Conservation (phyloP, 2,888 invertebrate genomes). For the Scelioninae gen. 1 region DNA sequence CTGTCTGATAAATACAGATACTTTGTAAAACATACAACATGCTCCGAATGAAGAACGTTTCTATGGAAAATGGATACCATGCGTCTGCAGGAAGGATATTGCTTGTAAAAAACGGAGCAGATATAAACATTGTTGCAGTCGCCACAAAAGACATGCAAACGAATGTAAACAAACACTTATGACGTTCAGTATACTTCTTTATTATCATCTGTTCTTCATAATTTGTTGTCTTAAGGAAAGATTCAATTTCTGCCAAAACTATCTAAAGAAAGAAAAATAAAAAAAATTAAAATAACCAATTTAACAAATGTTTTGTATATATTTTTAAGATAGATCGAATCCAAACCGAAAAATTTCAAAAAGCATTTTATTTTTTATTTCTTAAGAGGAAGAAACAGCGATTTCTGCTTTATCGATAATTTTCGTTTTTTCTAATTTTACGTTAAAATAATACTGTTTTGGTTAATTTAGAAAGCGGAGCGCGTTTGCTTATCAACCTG, state of each 20-base stretch:
- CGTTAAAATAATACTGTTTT: too few species aligned
- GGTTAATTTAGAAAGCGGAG: too few species aligned
- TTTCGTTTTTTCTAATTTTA: too few species aligned
- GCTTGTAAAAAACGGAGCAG: slow-evolving; percentile 73
- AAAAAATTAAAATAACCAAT: too few species aligned
- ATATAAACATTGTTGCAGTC: slow-evolving; percentile 72
- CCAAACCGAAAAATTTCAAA: too few species aligned
- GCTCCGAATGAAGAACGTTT: slow-evolving; percentile 58
- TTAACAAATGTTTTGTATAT: too few species aligned
- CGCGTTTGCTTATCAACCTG: too few species aligned
- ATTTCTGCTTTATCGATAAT: too few species aligned
- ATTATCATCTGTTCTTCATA: slow-evolving; percentile 68
- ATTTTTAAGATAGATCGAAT: too few species aligned
- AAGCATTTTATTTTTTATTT: too few species aligned
- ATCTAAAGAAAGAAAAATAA: slow-evolving; percentile 10
- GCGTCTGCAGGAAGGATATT: slow-evolving; percentile 76
- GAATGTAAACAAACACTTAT: slow-evolving; percentile 71
- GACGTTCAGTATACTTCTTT: slow-evolving; percentile 74
- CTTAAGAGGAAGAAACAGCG: too few species aligned
- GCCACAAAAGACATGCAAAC: slow-evolving; percentile 73
- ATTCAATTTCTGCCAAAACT: slow-evolving; percentile 20
- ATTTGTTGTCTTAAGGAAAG: neutral
- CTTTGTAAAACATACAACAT: slow-evolving; percentile 74
- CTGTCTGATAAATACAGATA: slow-evolving; percentile 74
- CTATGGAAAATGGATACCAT: slow-evolving; percentile 77